Percentiles rank a stretch among this genome's conserved stretches.
Conservation (phyloP, 2,113 vertebrate species). For the Poecilia latipinna region DNA sequence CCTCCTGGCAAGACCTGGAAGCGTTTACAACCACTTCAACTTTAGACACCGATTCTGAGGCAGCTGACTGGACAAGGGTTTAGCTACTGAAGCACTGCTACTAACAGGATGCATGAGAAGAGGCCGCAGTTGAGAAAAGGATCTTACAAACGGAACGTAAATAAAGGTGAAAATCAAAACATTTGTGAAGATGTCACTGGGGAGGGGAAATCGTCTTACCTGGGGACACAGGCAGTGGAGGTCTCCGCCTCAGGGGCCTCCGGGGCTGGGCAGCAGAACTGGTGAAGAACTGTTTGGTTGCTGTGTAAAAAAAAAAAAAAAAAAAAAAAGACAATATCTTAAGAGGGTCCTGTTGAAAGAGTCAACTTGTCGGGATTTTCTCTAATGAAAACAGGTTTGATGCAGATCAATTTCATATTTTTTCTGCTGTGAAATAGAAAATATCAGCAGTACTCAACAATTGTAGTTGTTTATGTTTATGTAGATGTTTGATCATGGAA, state of each 20-base stretch:
- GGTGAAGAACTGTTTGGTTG: slow-evolving; percentile 97
- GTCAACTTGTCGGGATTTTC: too few relatives aligned
- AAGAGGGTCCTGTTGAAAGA: too few relatives aligned
- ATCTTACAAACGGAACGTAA: slow-evolving; percentile 8
- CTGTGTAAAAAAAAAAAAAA: slow-evolving; percentile 70
- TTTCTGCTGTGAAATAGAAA: too few relatives aligned
- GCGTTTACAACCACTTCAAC: slow-evolving; percentile 77
- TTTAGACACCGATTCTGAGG: slow-evolving; percentile 60
- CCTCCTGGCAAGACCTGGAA: slow-evolving; percentile 42
- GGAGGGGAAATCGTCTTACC: slow-evolving; percentile 76
- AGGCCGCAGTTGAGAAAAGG: slow-evolving; percentile 42
- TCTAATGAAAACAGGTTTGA: too few relatives aligned
- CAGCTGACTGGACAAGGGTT: slow-evolving; percentile 58
- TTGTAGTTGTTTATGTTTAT: too few relatives aligned
- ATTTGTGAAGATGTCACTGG: slow-evolving; percentile 50
- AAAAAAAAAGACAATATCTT: too few relatives aligned
- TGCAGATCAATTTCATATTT: too few relatives aligned
- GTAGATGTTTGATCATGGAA: too few relatives aligned
- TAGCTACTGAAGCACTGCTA: slow-evolving; percentile 46
- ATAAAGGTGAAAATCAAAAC: not conserved
- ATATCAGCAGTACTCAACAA: too few relatives aligned
- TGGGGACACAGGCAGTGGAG: slow-evolving; percentile 79
- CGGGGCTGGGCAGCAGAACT: slow-evolving; percentile 98
- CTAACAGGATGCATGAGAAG: slow-evolving; percentile 62
- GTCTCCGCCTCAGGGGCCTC: slow-evolving; percentile 87